phyloP scores from a whole-genome alignment of 2,888 invertebrate genomes.

The Capitulum mitella region DNA sequence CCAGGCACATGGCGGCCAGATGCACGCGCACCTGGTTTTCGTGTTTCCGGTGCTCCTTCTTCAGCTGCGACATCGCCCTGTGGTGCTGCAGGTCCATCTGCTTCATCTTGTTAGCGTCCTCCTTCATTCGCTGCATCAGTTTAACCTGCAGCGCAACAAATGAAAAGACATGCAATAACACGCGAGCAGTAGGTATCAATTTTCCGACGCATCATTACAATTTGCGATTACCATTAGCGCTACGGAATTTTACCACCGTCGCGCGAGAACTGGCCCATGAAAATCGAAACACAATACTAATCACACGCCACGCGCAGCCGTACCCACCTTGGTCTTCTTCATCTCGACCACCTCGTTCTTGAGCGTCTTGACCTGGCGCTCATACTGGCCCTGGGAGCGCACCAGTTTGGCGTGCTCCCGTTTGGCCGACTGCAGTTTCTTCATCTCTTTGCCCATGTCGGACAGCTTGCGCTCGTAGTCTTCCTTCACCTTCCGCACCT shows the following conservation, averaged over 20 bases:
- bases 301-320: too few relatives aligned
- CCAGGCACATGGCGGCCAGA: neutral
- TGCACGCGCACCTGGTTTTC: conserved; percentile 63
- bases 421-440: conserved; percentile 74
- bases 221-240: too few relatives aligned
- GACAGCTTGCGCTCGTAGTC: conserved; percentile 81
- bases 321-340: conserved; percentile 67
- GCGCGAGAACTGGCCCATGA: too few relatives aligned
- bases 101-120: conserved; percentile 77
- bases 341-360: conserved; percentile 68
- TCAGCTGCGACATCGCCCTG: conserved; percentile 80
- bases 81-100: conserved; percentile 68
- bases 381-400: conserved; percentile 67
- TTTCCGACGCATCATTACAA: too few relatives aligned
- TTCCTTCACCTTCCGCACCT: conserved; percentile 67
- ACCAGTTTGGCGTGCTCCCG: conserved; percentile 80
- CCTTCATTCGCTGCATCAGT: conserved; percentile 85
- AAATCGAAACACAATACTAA: too few relatives aligned
- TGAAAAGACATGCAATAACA: too few relatives aligned
- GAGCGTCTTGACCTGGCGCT: conserved; percentile 63
- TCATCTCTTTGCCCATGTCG: conserved; percentile 76
- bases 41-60: conserved; percentile 79
- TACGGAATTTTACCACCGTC: too few relatives aligned
- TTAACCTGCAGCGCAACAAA: conserved; percentile 40
- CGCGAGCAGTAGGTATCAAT: too few relatives aligned